These are phyloP conservation scores for Harmothoe impar DNA, from an alignment of 2,888 invertebrate genomes.

Conservation along the genomic window DNA sequence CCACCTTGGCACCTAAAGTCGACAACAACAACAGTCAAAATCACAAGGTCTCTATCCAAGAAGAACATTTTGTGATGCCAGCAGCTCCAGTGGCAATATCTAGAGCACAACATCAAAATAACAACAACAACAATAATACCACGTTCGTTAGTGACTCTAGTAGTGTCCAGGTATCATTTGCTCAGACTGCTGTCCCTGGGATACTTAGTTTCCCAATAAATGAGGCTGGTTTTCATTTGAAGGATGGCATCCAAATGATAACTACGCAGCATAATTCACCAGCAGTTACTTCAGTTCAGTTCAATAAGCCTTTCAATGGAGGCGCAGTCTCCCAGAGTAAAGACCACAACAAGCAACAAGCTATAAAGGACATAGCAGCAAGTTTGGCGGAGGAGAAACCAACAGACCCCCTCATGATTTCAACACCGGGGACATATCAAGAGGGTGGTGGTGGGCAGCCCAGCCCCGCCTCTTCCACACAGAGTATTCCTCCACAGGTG, in stretches of 20 bases:
- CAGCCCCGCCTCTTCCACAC: constrained; percentile 76
- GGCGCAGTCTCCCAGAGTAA: constrained; percentile 20
- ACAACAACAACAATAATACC: background rate
- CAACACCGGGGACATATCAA: constrained; percentile 56
- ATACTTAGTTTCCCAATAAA: constrained; percentile 29
- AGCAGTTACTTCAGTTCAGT: constrained; percentile 12
- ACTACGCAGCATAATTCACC: background rate
- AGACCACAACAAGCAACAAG: constrained; percentile 35
- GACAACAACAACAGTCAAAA: constrained; percentile 63
- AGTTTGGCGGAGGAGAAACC: constrained; percentile 49
- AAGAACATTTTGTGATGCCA: constrained; percentile 51
- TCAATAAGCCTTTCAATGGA: constrained; percentile 45
- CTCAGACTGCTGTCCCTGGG: constrained; percentile 34
- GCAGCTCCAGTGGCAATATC: constrained; percentile 39
- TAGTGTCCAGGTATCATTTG: constrained; percentile 34
- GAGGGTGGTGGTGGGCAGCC: constrained; percentile 74
- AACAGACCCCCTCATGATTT: constrained; percentile 30
- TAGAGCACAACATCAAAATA: constrained; percentile 31
- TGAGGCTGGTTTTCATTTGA: constrained; percentile 12
- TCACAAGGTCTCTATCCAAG: background rate
- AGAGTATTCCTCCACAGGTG: constrained; percentile 72
- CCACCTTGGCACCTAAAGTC: constrained; percentile 56
- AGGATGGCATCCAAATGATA: constrained; percentile 36
- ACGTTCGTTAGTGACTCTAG: background rate
- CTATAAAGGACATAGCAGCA: constrained; percentile 49